Evolutionary conservation across 2,888 invertebrate species (phyloP).

Genomic region (Coelogynopora nodosa): DNA sequence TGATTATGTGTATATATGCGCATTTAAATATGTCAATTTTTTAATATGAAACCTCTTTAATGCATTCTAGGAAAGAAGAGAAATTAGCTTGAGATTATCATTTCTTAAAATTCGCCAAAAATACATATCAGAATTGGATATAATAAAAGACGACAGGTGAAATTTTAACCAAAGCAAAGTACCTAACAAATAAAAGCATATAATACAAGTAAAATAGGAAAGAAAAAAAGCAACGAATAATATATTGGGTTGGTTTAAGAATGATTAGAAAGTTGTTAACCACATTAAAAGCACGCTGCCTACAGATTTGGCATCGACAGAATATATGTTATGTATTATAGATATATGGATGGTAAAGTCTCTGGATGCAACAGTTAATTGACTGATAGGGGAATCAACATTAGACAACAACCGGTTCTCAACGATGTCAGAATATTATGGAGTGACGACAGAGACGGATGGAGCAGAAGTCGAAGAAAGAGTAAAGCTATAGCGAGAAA

Average conservation of each 20-base stretch:
- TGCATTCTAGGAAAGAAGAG: too few relatives aligned
- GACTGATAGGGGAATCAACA: not conserved
- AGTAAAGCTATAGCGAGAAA: not conserved
- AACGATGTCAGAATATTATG: not conserved
- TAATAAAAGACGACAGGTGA: too few relatives aligned
- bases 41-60: too few relatives aligned
- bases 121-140: too few relatives aligned
- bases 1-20: too few relatives aligned
- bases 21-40: too few relatives aligned
- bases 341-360: not conserved
- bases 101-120: too few relatives aligned
- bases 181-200: too few relatives aligned
- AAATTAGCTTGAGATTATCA: too few relatives aligned
- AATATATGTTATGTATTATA: not conserved
- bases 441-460: not conserved
- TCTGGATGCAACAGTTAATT: not conserved
- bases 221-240: not conserved
- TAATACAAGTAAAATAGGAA: too few relatives aligned
- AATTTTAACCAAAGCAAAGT: too few relatives aligned
- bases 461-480: not conserved
- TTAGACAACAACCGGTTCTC: not conserved
- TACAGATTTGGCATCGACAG: not conserved
- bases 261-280: constrained; percentile 9
- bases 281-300: not conserved
- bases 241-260: not conserved